phyloP scores from a whole-genome alignment of 2,113 vertebrate genomes.

The Strix uralensis region DNA sequence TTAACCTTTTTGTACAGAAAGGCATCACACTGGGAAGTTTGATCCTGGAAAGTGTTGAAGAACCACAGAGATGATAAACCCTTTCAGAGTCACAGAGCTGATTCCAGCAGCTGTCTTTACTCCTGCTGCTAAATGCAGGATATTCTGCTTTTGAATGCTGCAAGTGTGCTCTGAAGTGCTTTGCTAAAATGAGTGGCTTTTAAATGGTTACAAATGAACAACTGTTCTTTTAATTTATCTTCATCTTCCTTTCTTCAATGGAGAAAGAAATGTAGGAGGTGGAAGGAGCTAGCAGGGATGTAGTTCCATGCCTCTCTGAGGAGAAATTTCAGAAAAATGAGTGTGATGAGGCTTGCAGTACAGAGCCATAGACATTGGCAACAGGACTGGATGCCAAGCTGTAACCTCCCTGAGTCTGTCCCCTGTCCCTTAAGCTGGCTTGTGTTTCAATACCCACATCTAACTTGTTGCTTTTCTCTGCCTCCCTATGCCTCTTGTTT shows the following conservation, averaged over 20 bases:
- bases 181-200: neutral
- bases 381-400: neutral
- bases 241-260: neutral
- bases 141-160: neutral
- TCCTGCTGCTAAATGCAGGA: neutral
- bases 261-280: neutral
- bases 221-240: neutral
- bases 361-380: neutral
- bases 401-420: neutral
- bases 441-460: neutral
- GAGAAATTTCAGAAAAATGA: neutral
- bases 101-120: neutral
- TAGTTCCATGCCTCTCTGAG: neutral
- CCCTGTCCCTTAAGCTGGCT: neutral
- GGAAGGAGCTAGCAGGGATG: neutral
- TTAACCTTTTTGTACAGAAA: neutral
- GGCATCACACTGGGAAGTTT: fast-evolving
- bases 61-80: neutral
- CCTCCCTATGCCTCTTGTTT: neutral
- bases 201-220: neutral
- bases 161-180: neutral
- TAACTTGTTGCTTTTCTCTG: neutral
- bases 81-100: neutral
- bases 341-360: neutral
- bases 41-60: neutral